phyloP scores from a whole-genome alignment of 2,113 vertebrate genomes.

The Dipodomys ordii region DNA sequence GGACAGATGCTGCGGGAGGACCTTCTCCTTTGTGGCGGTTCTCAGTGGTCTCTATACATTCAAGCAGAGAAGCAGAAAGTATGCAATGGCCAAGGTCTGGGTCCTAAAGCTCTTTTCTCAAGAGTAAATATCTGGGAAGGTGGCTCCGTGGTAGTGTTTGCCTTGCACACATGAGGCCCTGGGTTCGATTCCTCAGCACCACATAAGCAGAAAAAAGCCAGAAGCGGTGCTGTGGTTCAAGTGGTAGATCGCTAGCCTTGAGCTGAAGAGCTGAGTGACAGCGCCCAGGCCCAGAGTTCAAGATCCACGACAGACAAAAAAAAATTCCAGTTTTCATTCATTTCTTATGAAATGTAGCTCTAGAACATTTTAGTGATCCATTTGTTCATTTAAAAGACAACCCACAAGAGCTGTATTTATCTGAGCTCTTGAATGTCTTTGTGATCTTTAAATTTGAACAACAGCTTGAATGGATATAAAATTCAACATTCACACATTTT shows the following conservation, averaged over 20 bases:
- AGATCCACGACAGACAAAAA: not conserved
- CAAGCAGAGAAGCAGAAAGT: not conserved
- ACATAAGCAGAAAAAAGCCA: no score
- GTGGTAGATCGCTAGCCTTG: no score
- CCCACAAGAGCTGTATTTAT: not conserved
- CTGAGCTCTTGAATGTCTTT: not conserved
- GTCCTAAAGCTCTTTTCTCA: not conserved
- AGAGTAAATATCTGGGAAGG: not conserved
- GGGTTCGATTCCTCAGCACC: no score
- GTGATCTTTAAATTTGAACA: not conserved
- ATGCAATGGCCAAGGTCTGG: not conserved
- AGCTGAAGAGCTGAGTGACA: no score
- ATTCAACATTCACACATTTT: not conserved
- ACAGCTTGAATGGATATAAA: not conserved
- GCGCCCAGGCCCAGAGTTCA: no score
- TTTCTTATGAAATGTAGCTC: not conserved
- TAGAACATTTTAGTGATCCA: not conserved
- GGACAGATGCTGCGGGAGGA: not conserved
- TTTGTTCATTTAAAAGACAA: constrained; percentile 9
- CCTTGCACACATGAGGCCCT: no score
- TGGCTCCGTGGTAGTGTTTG: no score
- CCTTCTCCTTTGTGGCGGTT: not conserved
- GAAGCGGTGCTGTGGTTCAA: no score
- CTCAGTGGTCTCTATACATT: not conserved
- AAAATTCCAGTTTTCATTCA: not conserved